A percentile compares a stretch with the other conserved stretches of the same genome.
Conservation (phyloP, 1,140 invertebrate genomes). For the Epicauta chinensis region DNA sequence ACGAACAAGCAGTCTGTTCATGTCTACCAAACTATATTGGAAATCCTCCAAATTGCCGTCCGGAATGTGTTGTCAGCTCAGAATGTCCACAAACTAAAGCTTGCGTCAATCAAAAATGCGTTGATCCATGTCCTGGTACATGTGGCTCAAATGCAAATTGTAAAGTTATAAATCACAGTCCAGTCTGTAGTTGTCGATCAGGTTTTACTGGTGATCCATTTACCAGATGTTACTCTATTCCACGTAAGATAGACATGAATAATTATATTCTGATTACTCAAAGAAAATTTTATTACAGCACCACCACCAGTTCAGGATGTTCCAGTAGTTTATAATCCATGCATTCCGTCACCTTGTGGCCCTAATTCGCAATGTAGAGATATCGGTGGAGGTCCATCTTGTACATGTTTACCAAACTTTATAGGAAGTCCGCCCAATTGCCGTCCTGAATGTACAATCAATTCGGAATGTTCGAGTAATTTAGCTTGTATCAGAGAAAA, state of each 20-base stretch:
- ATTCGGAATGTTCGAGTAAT: conserved; percentile 56
- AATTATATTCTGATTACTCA: not conserved
- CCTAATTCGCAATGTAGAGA: conserved; percentile 57
- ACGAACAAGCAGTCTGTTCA: conserved; percentile 50
- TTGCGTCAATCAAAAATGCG: conserved; percentile 67
- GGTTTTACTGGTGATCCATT: conserved; percentile 53
- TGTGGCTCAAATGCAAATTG: conserved; percentile 68
- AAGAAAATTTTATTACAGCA: conserved; percentile 27
- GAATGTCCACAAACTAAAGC: conserved; percentile 68
- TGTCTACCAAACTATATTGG: conserved; percentile 59
- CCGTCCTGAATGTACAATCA: conserved; percentile 58
- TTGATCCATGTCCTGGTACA: conserved; percentile 66
- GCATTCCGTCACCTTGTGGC: conserved; percentile 63
- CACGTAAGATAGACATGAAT: conserved; percentile 44
- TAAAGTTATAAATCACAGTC: conserved; percentile 61
- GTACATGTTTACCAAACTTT: conserved; percentile 54
- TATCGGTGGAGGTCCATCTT: conserved; percentile 50
- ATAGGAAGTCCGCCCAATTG: conserved; percentile 61
- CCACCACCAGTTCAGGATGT: conserved; percentile 32
- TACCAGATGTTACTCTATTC: conserved; percentile 50
- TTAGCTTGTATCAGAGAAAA: conserved; percentile 57
- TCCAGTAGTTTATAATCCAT: conserved; percentile 47
- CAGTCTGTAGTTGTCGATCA: conserved; percentile 50
- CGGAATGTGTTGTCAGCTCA: conserved; percentile 75
- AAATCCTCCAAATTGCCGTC: conserved; percentile 63